A percentile compares a stretch with the other conserved stretches of the same genome.
Evolutionary conservation across 2,797 vertebrate species (phyloP).

Genomic region (Mycteria americana): DNA sequence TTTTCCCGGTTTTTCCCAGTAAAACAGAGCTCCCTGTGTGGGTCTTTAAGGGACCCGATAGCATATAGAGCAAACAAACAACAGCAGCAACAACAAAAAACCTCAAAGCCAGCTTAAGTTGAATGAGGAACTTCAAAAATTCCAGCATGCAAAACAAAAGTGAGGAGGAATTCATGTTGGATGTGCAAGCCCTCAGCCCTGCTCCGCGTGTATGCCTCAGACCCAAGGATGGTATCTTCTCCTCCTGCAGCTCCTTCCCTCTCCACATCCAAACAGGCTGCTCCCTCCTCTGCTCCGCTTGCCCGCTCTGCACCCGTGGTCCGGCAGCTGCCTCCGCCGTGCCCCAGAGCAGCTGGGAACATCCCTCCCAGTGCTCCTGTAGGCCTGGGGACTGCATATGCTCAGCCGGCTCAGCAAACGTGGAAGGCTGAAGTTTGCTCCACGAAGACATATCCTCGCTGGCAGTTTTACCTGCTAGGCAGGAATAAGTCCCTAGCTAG

Average conservation of each 20-base stretch:
- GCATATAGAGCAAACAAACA: neutral
- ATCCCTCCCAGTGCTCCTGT: neutral
- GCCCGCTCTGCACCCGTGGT: rapidly evolving
- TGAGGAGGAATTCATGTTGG: neutral
- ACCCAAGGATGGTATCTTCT: neutral
- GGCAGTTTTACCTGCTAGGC: neutral
- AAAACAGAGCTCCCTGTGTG: neutral
- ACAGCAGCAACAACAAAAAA: neutral
- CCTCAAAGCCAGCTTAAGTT: neutral
- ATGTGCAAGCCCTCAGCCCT: neutral
- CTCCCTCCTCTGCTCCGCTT: neutral
- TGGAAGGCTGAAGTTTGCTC: neutral
- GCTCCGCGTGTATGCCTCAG: rapidly evolving
- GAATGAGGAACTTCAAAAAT: neutral
- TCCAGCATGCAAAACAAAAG: neutral
- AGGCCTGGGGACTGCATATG: neutral
- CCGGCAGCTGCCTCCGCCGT: neutral
- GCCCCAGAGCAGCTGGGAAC: neutral
- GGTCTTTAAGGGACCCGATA: neutral
- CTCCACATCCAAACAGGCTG: neutral
- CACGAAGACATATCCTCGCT: neutral
- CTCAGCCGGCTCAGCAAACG: neutral
- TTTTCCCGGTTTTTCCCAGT: no score
- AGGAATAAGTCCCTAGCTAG: neutral
- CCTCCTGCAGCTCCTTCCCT: neutral